Evolutionary conservation across 2,113 vertebrate species (phyloP), one percentile per base, ranked within the genome.

Genomic region (Sarotherodon lohbergeri): DNA sequence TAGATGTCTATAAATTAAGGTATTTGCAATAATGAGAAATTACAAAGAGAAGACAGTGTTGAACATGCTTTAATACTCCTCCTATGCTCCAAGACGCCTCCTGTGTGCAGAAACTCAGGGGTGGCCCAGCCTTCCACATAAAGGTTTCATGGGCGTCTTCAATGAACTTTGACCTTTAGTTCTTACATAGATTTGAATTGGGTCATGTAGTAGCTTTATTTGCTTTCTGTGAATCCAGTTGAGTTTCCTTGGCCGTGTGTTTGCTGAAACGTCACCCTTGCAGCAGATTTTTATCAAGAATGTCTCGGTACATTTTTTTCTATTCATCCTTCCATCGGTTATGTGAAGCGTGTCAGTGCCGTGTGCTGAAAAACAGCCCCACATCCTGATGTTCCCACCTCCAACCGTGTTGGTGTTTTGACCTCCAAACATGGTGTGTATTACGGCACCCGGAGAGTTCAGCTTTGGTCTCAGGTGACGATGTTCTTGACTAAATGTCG

Each of bases 251-350:
- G 14, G 14, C 5, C 2, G 3, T 27, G 52, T 55, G 50, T 56
- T 56, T 80, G 78, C n/a, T 41, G 1, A 27, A 80, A 80, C 7
- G 4, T 41, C 52, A 39, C 7, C 32, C 78, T 56, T 3, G 32
- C 14, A 61, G 63, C 12, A 39, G 27, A 59, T 1, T 59, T 5
- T 2, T 5, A 32, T 59, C 13, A 59, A 29, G 13, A 59, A 17
- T 32, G 8, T 32, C 14, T 61, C 2, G 14, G 27, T 6, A 10
- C 14, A 61, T 61, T 2, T 61, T 27, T 61, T 61, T 32, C 27
- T 32, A 0, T 32, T 32, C 14, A 17, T 61, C 14, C 8, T 19
- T 61, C 57, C 27, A 34, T 32, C 5, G 0, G 1, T 61, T 17
- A 34, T 61, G 29, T 61, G 57, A 61, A 34, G 29, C 2, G 16